Evolutionary conservation across 92 coral and sea anemone genomes (phyloP), one percentile per base, ranked within the genome.

Genomic region (Zoanthus solanderi): DNA sequence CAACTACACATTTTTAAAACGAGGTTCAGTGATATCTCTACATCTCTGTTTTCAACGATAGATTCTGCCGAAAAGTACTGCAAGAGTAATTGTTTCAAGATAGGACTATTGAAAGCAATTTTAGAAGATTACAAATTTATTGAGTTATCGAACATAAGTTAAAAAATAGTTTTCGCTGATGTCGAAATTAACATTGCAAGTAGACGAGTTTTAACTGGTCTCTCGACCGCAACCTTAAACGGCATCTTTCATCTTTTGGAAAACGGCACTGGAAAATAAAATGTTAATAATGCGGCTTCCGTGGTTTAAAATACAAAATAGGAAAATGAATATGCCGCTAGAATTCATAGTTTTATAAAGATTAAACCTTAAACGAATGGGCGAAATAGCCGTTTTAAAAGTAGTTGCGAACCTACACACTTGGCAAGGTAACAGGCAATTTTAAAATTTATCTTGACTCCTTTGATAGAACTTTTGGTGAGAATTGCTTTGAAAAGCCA

Each of bases 231-330:
- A 66, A 46, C 75, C 11, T 13, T 45, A 9, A 28, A 81, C 85
- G 85, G 85, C 85, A 81, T 81, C 85, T 81, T 81, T 81, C 85
- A 81, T 81, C 75, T 81, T 54, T 15, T 31, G 85, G 18, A 81
- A 18, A 81, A 81, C 34, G 18, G 76, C 75, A 0, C 45, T 47
- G 60, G 47, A 47, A 44, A 81, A 44, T 71, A 23, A 47, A 47
- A 81, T 63, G 85, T 67, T 81, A 81, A 45, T 81, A 67, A 17
- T 66, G 85, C 71, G 85, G 85, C 85, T 81, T 81, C 73, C 42
- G 85, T 66, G 85, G 85, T 81, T 66, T 47, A 65, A 13, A 66
- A 53, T 60, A 65, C 57, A 52, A 81, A 29, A 61, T 13, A 67
- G 65, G 85, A 80, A 81, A 60, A 63, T 6, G 17, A 14, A 81